These are phyloP conservation scores for Eupithecia abbreviata DNA, from an alignment of 2,888 invertebrate genomes.

Conservation along the genomic window DNA sequence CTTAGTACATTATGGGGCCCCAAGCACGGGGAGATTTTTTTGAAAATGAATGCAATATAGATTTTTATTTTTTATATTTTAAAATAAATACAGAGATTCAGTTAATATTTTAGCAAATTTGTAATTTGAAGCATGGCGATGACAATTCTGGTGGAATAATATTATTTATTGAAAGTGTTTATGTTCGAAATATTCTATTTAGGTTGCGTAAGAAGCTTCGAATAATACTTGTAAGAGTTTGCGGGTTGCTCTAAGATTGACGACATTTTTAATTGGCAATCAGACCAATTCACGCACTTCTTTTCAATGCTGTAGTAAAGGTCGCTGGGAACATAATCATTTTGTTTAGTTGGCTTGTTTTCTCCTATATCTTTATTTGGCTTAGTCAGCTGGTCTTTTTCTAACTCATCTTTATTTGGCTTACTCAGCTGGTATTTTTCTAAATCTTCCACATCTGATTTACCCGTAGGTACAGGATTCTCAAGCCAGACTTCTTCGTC, in stretches of 20 bases:
- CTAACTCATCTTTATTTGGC: neutral
- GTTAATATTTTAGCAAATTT: neutral
- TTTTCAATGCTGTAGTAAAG: conserved; percentile 2
- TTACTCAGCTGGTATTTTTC: neutral
- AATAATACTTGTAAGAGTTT: neutral
- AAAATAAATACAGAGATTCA: neutral
- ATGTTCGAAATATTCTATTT: neutral
- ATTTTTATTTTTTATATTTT: neutral
- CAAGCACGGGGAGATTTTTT: no score
- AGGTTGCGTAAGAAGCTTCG: neutral
- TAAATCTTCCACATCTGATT: neutral
- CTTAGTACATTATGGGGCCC: no score
- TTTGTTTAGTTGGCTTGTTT: no score
- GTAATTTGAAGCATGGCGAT: neutral
- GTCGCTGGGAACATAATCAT: neutral
- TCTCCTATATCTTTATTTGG: no score
- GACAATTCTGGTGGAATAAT: neutral
- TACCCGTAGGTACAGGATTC: neutral
- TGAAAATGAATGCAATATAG: no score
- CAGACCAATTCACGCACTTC: neutral
- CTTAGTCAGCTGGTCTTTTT: neutral
- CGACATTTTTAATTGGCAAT: neutral
- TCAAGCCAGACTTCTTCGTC: neutral
- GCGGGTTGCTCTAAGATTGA: neutral
- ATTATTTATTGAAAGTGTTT: neutral